Base-by-base conservation (phyloP, 2,888 invertebrate genomes). In the Ellobium chinense region DNA sequence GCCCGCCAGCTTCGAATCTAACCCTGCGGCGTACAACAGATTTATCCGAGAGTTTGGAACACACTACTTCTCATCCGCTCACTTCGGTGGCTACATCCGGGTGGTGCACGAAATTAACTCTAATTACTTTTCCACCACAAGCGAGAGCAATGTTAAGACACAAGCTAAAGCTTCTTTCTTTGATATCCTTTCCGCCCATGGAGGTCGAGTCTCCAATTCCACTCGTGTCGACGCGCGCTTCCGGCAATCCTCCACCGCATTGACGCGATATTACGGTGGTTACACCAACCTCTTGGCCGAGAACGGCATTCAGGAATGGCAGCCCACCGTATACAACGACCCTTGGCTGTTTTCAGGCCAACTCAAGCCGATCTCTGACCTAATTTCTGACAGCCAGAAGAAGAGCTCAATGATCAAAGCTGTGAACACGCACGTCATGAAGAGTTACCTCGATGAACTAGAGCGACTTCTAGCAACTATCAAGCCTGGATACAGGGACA, bases 291-390 rank as follows among this genome's bases (percentile, higher is more conserved):
- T 82, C 4, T n/a, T 77, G 54, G n/a, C 69, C 2, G n/a, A 75
- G 2, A 39, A 63, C 27, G 72, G 74, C 3, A 75, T 77, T 0
- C 31, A 75, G 21, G 68, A 78, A n/a, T n/a, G n/a, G n/a, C n/a
- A n/a, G n/a, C n/a, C n/a, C n/a, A n/a, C n/a, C n/a, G n/a, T n/a
- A n/a, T n/a, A n/a, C n/a, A n/a, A n/a, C n/a, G 54, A 83, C 34
- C 82, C 82, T 18, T 83, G 82, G 82, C 74, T 83, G 12, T 83
- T 80, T 58, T 78, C 78, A 18, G 82, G 80, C 14, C n/a, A 73
- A 18, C 76, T 83, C 2, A 56, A 39, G 21, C 77, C 77, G 5
- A 72, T 83, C 62, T 73, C 73, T 39, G 68, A 76, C 18, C 65
- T 83, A 34, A 76, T 83, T 18, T 4, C 21, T 12, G 68, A 83